Conservation (phyloP, 1,140 invertebrate species). For the Mya arenaria region DNA sequence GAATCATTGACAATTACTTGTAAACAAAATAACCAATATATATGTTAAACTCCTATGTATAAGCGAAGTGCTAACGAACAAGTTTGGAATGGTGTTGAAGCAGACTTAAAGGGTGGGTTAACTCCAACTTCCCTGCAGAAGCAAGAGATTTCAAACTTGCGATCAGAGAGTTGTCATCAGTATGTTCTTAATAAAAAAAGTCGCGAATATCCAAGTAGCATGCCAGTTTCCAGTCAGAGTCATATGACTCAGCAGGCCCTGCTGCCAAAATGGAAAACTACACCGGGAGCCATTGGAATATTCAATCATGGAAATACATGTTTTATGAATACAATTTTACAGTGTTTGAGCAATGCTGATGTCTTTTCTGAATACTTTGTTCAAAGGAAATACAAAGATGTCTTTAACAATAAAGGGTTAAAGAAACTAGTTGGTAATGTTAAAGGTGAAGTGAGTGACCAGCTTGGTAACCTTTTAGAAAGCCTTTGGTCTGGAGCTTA, state of each 20-base stretch:
- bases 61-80: too few species aligned
- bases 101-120: slow-evolving; percentile 50
- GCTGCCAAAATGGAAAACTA: slow-evolving; percentile 67
- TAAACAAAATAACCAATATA: too few species aligned
- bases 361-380: slow-evolving; percentile 86
- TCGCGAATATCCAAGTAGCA: not conserved
- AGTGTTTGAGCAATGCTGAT: slow-evolving; percentile 83
- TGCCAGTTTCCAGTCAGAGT: slow-evolving; percentile 56
- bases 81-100: too few species aligned
- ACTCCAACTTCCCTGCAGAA: slow-evolving; percentile 41
- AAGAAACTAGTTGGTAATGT: slow-evolving; percentile 90
- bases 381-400: slow-evolving; percentile 94
- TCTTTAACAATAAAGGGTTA: slow-evolving; percentile 92
- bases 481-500: slow-evolving; percentile 96
- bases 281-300: slow-evolving; percentile 83
- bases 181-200: too few species aligned
- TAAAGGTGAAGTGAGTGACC: slow-evolving; percentile 95
- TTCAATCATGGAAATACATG: slow-evolving; percentile 88
- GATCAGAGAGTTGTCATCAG: too few species aligned
- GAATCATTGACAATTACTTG: too few species aligned
- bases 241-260: slow-evolving; percentile 63
- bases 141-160: not conserved
- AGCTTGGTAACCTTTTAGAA: slow-evolving; percentile 92
- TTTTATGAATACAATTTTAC: slow-evolving; percentile 88
- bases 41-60: too few species aligned